Evolutionary conservation across 2,797 vertebrate species (phyloP), one percentile per base, ranked within the genome.

Genomic region (Eutrigla gurnardus): DNA sequence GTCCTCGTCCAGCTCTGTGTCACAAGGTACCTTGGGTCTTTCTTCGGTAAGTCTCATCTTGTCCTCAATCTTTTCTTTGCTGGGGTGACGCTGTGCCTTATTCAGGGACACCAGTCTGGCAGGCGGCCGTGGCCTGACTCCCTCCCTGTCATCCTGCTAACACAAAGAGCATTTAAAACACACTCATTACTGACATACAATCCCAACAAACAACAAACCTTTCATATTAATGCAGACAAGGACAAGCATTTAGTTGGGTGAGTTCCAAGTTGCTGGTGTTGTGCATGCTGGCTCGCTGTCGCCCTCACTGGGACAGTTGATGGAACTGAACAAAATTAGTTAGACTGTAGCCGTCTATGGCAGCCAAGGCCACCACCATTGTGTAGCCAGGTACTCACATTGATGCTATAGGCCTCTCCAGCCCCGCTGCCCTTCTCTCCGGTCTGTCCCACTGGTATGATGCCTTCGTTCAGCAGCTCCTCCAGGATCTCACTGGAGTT

Each of bases 401-500:
- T 92, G 84, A 96, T 90, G 78, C 94, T 91, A 36, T 93, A 95
- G 0, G 88, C 91, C 88, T 96, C 90, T 85, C 89, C 93, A 25
- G 94, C 70, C 71, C 78, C 85, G 10, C 84, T 90, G 88, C 85
- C 78, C 50, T 77, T 83, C 58, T 88, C 77, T 81, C 54, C 87
- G 63, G 64, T 89, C 47, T 85, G 88, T 50, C 60, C 81, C 9
- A 85, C 92, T 42, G 95, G 92, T 76, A 97, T 96, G 91, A 97
- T 96, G 78, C 96, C 95, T 80, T 97, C 93, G 52, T 80, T 93
- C 75, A 94, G 93, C 69, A 97, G 90, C 84, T 98, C 95, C 83
- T 97, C 93, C 83, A 97, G 89, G 82, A 97, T 96, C 10, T 96
- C 94, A 65, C 93, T 94, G 81, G 96, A 96, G 37, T 93, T 91